Conservation (phyloP, 2,888 invertebrate genomes). For the Brachypterus glaber region DNA sequence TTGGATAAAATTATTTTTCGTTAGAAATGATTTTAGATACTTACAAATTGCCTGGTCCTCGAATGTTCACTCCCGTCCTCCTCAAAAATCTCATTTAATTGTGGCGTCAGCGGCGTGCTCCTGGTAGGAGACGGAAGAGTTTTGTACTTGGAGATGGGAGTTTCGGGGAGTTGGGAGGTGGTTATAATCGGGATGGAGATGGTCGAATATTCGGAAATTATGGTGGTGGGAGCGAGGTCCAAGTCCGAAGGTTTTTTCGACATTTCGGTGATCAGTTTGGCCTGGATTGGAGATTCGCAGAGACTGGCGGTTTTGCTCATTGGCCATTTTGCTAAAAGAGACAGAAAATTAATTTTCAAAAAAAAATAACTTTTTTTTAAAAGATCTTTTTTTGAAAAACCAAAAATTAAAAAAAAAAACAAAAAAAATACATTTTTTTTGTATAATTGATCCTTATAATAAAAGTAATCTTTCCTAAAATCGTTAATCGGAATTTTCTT, state of each 20-base stretch:
- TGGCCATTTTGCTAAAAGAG: slow-evolving; percentile 33
- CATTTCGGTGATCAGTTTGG: slow-evolving; percentile 23
- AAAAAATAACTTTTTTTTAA: no score
- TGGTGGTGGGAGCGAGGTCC: slow-evolving; percentile 36
- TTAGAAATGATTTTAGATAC: no score
- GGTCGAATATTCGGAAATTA: slow-evolving; percentile 46
- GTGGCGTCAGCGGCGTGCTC: slow-evolving; percentile 34
- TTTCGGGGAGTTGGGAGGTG: slow-evolving; percentile 26
- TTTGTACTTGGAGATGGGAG: slow-evolving; percentile 44
- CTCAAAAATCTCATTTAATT: slow-evolving; percentile 60
- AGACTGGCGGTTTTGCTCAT: slow-evolving; percentile 32
- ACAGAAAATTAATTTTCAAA: no score
- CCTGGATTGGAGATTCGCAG: slow-evolving; percentile 25
- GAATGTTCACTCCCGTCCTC: slow-evolving; percentile 43
- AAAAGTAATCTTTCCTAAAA: no score
- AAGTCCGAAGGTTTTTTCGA: slow-evolving; percentile 23
- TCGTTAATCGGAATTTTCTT: no score
- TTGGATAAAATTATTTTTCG: no score
- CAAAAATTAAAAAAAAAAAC: no score
- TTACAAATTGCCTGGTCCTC: background rate
- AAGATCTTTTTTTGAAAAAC: no score
- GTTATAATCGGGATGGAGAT: slow-evolving; percentile 46
- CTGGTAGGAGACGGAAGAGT: slow-evolving; percentile 50
- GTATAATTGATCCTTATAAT: no score
- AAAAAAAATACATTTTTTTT: no score